Evolutionary conservation across 2,888 invertebrate species (phyloP), one percentile per base, ranked within the genome.

Genomic region (Lithophane ornitopus): DNA sequence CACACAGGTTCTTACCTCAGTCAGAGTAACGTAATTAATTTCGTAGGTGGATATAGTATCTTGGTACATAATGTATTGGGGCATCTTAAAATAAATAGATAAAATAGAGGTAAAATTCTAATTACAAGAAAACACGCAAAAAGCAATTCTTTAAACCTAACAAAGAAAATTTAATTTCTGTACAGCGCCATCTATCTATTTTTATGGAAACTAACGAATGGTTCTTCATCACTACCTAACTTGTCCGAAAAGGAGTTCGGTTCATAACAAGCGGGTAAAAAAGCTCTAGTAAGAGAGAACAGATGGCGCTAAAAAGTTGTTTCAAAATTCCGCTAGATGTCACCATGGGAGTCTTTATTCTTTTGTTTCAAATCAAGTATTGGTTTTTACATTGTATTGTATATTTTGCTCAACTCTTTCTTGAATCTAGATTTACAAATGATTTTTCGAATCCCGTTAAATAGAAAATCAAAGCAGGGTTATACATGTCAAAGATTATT

Each of bases 281-380:
- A 69, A 70, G 76, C 85, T 80, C 28, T 0, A 0, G 0, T 0
- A 0, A 7, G 2, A 0, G 11, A n/a, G 0, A 4, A 77, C 62
- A 89, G 89, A 88, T 85, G 86, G 80, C 86, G 81, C 44, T 76
- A 0, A 8, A n/a, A 54, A 8, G n/a, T 69, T 54, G 49, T 44
- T 19, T 12, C 0, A 8, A 28, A n/a, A 16, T 39, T 11, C 3
- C 22, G 52, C 58, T 69, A 89, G 90, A 82, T 89, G 89, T 77
- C 88, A 56, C 19, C 69, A 59, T 19, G 58, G 0, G 62, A 69
- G 26, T 49, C n/a, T 39, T 12, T 58, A 59, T 56, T n/a, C 41
- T 58, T 59, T 63, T 66, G 44, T 70, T 58, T 62, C 3, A 9
- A 66, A 52, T 14, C 3, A n/a, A n/a, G n/a, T 3, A 2, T 34